Conservation (phyloP, 2,888 invertebrate genomes). For the Conomelus anceps region DNA sequence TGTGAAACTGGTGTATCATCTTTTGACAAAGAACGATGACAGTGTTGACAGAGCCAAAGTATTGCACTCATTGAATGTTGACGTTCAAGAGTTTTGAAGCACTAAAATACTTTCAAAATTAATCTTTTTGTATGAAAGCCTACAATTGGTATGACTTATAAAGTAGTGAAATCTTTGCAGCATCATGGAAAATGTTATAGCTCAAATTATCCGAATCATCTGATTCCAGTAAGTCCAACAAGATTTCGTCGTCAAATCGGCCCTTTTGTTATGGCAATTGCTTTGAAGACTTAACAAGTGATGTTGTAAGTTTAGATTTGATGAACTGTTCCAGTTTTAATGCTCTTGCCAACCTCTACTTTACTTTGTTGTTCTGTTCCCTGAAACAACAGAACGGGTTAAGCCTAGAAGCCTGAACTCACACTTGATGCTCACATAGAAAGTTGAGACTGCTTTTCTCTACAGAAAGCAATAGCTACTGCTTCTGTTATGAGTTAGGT, state of each 20-base stretch:
- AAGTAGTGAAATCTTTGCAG: neutral
- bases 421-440: neutral
- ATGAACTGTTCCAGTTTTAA: neutral
- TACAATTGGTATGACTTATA: neutral
- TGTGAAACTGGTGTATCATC: too few species aligned
- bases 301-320: neutral
- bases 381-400: neutral
- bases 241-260: neutral
- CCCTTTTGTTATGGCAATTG: neutral
- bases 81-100: too few species aligned
- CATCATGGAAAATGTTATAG: neutral
- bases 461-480: neutral
- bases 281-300: neutral
- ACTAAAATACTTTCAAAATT: too few species aligned
- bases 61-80: too few species aligned
- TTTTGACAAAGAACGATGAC: too few species aligned
- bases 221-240: neutral
- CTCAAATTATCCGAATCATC: neutral
- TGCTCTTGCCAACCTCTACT: neutral
- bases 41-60: too few species aligned
- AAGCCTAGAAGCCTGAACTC: neutral
- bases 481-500: neutral
- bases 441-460: neutral
- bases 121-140: too few species aligned
- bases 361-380: neutral